Conservation (phyloP, 2,113 vertebrate genomes). For the Coreoperca whiteheadi region DNA sequence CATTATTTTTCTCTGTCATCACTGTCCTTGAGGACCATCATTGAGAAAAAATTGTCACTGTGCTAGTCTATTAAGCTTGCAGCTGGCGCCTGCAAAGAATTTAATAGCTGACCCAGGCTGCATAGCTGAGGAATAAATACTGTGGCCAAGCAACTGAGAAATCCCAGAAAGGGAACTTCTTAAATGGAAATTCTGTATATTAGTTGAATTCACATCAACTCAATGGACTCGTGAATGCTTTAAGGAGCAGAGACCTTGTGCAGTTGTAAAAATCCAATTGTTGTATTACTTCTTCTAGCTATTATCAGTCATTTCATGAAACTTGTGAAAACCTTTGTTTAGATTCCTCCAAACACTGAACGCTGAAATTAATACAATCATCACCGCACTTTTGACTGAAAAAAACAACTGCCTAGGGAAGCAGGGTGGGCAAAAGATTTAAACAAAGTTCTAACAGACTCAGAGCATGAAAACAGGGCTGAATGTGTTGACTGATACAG, state of each 20-base stretch:
- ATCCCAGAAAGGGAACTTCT: neutral
- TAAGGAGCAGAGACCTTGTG: neutral
- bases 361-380: neutral
- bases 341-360: neutral
- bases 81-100: constrained; percentile 14
- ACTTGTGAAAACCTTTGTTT: neutral
- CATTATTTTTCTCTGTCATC: constrained; percentile 10
- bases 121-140: constrained; percentile 24
- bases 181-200: neutral
- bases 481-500: neutral
- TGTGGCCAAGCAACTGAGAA: constrained; percentile 10
- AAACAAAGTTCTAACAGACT: neutral
- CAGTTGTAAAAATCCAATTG: neutral
- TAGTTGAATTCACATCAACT: neutral
- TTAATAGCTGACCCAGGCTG: constrained; percentile 30
- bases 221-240: neutral
- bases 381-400: neutral
- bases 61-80: constrained; percentile 31
- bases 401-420: neutral
- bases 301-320: neutral
- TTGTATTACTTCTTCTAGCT: neutral
- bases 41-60: constrained; percentile 11
- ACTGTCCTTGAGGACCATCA: constrained; percentile 6
- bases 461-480: neutral
- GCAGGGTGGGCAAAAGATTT: neutral